A percentile compares a stretch with the other conserved stretches of the same genome.
Evolutionary conservation across 2,113 vertebrate genomes (phyloP).

Genomic region (Parotia lawesii): DNA sequence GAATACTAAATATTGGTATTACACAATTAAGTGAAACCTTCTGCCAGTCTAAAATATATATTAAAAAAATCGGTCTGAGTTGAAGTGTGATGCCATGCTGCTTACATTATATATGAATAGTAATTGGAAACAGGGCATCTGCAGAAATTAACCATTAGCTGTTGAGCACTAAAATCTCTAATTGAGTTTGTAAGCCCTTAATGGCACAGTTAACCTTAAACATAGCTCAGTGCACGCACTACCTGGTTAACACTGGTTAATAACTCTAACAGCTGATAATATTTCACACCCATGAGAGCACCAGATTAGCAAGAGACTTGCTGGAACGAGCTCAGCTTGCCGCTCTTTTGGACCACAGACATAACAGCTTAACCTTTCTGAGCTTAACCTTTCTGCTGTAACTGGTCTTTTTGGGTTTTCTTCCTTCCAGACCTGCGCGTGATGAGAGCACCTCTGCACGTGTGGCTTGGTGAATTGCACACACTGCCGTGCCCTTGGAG

Average conservation of each 20-base stretch:
- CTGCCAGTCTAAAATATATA: conserved; percentile 10
- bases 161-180: conserved; percentile 61
- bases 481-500: fast-evolving
- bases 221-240: background rate
- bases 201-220: conserved; percentile 48
- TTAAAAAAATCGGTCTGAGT: background rate
- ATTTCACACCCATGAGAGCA: conserved; percentile 59
- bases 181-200: conserved; percentile 64
- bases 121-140: conserved; percentile 63
- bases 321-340: conserved; percentile 35
- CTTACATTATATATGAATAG: conserved; percentile 47
- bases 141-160: conserved; percentile 58
- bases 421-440: background rate
- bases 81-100: conserved; percentile 57
- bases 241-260: conserved; percentile 59
- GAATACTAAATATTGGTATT: conserved; percentile 13
- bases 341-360: background rate
- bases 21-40: conserved; percentile 28
- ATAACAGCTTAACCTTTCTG: conserved; percentile 2
- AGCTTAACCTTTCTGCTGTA: background rate
- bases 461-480: background rate
- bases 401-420: background rate
- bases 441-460: conserved; percentile 40
- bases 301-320: conserved; percentile 41
- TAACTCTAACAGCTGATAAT: conserved; percentile 61